phyloP scores from a whole-genome alignment of 1,140 invertebrate species.

The Sycophila sp. region DNA sequence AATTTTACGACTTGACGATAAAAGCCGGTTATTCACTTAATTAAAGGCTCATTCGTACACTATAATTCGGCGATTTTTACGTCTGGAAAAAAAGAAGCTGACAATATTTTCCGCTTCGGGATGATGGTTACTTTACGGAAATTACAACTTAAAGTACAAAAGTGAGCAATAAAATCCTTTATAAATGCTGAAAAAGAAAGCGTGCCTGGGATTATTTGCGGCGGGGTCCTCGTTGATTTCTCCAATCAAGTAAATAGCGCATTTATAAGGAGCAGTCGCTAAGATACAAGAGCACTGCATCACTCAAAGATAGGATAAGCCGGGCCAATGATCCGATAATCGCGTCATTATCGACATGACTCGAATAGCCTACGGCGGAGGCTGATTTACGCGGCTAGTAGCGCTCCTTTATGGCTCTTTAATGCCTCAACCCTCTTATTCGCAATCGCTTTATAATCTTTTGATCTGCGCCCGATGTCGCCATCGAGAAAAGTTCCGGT shows the following conservation, averaged over 20 bases:
- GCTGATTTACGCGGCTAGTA: constrained; percentile 21
- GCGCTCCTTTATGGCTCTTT: not conserved
- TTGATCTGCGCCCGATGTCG: constrained; percentile 6
- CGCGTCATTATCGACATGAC: constrained; percentile 21
- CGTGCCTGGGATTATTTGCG: not conserved
- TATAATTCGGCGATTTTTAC: not conserved
- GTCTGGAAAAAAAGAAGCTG: too few species aligned
- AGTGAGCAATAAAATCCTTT: too few species aligned
- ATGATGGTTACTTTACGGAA: too few species aligned
- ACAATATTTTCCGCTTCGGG: too few species aligned
- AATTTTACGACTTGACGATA: not conserved
- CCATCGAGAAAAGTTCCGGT: not conserved
- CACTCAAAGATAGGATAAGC: constrained; percentile 11
- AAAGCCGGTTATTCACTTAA: not conserved
- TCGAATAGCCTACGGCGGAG: constrained; percentile 1
- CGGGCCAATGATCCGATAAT: constrained; percentile 20
- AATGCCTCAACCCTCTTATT: constrained; percentile 13
- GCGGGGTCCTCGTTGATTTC: constrained; percentile 1
- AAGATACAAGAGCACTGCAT: not conserved
- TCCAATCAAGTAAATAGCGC: not conserved
- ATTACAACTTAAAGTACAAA: too few species aligned
- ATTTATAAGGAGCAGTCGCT: constrained; percentile 1
- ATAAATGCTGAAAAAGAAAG: not conserved
- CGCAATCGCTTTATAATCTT: constrained; percentile 16
- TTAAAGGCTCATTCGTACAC: not conserved